Evolutionary conservation across 1,140 invertebrate species (phyloP), one percentile per base, ranked within the genome.

Genomic region (Drosophila saltans): DNA sequence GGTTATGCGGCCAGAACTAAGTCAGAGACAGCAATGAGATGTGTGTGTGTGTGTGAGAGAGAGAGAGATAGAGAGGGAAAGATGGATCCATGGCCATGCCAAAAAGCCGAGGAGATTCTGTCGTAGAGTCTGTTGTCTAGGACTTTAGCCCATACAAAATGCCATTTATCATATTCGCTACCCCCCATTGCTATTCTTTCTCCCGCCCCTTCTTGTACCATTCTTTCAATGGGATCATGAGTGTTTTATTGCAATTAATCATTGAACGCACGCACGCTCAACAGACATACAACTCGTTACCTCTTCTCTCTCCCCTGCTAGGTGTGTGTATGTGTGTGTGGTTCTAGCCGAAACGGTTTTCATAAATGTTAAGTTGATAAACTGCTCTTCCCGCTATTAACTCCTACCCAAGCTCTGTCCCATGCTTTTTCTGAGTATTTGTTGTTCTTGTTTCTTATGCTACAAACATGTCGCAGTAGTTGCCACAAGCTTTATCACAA

Each of bases 171-270:
- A 85, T 85, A 86, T 85, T 86, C 72, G n/a, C 55, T 33, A 33
- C 55, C 61, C 62, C 55, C 64, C 55, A 65, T 2, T 30, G 28
- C 28, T 30, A 30, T 4, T 4, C 4, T 30, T 4, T 75, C 57
- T 39, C 57, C 55, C 45, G 33, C 71, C 58, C 9, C 33, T 39
- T 52, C 57, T 73, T 70, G 64, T 64, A 41, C 33, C 66, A 66
- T 64, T 72, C 52, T 66, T 78, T 40, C 58, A 43, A 56, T 67
- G 68, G 81, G 82, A 85, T 85, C 82, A 86, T 78, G 83, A 85
- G 78, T 81, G 78, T 85, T 85, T 86, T 85, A 86, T 86, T 85
- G 82, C 82, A 85, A 86, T 85, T 85, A 82, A 85, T 85, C 82
- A 85, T 85, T 81, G 80, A 75, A 63, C 75, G 69, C 75, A 83